Conservation (phyloP, 2,888 invertebrate genomes). For the Sympetrum striolatum region DNA sequence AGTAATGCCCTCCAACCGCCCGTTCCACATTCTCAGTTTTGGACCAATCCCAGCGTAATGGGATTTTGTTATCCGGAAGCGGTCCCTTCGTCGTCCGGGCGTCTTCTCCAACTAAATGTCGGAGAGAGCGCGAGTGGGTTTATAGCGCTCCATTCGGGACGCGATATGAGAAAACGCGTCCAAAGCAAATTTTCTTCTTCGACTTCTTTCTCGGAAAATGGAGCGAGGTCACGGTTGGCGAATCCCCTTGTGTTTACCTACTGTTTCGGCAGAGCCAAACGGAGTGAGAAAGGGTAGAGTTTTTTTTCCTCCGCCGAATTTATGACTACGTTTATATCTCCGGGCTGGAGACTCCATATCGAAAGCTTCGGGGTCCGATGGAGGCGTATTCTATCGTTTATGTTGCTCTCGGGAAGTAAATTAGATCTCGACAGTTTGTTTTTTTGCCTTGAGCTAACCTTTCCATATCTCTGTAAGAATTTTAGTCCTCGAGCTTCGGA, state of each 20-base stretch:
- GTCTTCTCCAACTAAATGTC: background rate
- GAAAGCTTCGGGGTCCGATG: no score
- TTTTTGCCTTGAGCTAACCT: no score
- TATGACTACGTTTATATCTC: background rate
- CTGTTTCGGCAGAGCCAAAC: background rate
- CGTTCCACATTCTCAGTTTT: conserved; percentile 33
- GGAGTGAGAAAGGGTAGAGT: background rate
- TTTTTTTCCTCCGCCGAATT: background rate
- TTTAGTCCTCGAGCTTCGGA: no score
- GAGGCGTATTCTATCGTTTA: no score
- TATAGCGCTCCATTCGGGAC: background rate
- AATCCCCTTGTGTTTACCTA: background rate
- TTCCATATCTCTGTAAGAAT: no score
- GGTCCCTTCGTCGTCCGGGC: background rate
- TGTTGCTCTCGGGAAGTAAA: no score
- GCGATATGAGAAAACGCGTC: background rate
- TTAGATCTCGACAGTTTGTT: no score
- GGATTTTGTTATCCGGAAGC: conserved; percentile 27
- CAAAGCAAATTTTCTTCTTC: background rate
- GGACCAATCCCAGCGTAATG: conserved; percentile 34
- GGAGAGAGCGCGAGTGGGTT: background rate
- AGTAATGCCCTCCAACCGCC: conserved; percentile 15
- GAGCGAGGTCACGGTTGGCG: background rate
- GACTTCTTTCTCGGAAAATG: background rate
- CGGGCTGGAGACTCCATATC: no score